Conservation (phyloP, 2,888 invertebrate species). For the Drosophila anceps region DNA sequence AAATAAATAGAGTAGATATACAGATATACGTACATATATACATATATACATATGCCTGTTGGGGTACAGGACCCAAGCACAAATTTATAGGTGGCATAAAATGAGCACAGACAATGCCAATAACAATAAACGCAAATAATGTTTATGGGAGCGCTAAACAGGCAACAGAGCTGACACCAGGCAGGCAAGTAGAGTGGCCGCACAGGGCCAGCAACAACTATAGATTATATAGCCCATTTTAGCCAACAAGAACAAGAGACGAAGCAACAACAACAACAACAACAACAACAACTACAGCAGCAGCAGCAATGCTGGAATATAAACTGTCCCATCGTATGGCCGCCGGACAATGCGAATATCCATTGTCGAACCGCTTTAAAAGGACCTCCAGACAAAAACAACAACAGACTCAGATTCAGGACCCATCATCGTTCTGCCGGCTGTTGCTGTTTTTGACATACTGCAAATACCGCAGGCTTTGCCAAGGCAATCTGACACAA, state of each 20-base stretch:
- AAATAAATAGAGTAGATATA: conserved; percentile 65
- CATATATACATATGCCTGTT: background rate
- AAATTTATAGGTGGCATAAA: conserved; percentile 79
- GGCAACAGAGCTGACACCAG: conserved; percentile 35
- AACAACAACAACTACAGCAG: background rate
- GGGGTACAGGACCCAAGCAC: conserved; percentile 14
- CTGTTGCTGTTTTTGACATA: conserved; percentile 54
- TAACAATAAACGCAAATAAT: conserved; percentile 82
- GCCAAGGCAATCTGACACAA: conserved; percentile 36
- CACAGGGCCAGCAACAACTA: conserved; percentile 44
- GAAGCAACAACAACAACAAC: background rate
- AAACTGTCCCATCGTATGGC: conserved; percentile 50
- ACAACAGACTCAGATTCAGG: conserved; percentile 22
- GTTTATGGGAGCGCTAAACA: conserved; percentile 76
- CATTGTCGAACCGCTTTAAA: conserved; percentile 51
- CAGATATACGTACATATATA: background rate
- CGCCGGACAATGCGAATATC: conserved; percentile 50
- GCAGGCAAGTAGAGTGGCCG: background rate
- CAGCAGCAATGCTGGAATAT: conserved; percentile 31
- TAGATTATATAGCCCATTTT: conserved; percentile 63
- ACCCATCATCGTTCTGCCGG: conserved; percentile 24
- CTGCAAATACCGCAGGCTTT: conserved; percentile 58
- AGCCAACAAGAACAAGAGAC: conserved; percentile 33
- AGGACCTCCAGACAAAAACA: conserved; percentile 33
- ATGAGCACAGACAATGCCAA: conserved; percentile 77